These are phyloP conservation scores for Elysia crispata DNA, from an alignment of 2,888 invertebrate genomes.

Conservation along the genomic window DNA sequence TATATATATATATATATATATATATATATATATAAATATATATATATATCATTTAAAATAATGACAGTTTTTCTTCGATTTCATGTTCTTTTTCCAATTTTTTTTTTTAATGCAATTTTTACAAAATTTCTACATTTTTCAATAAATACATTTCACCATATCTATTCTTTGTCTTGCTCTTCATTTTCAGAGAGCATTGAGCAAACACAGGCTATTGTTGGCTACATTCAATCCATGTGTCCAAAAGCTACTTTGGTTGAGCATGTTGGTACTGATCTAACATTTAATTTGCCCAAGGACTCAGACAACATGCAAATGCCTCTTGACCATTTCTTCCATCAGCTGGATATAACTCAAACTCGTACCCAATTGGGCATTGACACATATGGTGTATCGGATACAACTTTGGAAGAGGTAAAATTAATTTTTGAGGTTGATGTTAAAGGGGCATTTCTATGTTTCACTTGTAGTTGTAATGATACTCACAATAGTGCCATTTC, in stretches of 20 bases:
- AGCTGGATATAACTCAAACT: constrained; percentile 75
- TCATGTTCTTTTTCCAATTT: too few relatives aligned
- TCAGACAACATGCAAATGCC: constrained; percentile 57
- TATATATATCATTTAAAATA: too few relatives aligned
- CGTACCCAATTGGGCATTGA: constrained; percentile 75
- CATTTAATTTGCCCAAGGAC: constrained; percentile 74
- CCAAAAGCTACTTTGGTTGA: constrained; percentile 77
- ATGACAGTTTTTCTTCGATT: too few relatives aligned
- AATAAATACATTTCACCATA: too few relatives aligned
- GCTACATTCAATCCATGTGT: constrained; percentile 74
- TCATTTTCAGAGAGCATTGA: not conserved
- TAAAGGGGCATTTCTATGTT: too few relatives aligned
- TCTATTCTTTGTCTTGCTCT: not conserved
- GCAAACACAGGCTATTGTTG: constrained; percentile 46
- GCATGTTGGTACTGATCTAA: constrained; percentile 79
- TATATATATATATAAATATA: too few relatives aligned
- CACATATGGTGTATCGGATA: constrained; percentile 81
- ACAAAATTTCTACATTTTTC: too few relatives aligned
- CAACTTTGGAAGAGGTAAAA: constrained; percentile 80
- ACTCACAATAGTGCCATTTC: too few relatives aligned
- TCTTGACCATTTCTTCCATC: constrained; percentile 69
- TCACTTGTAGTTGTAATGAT: too few relatives aligned
- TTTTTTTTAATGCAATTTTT: too few relatives aligned
- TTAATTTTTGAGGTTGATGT: not conserved
- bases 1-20: too few relatives aligned